A percentile compares a stretch with the other conserved stretches of the same genome.
Conservation (phyloP, 2,888 invertebrate genomes). For the Pyrocoelia pectoralis region DNA sequence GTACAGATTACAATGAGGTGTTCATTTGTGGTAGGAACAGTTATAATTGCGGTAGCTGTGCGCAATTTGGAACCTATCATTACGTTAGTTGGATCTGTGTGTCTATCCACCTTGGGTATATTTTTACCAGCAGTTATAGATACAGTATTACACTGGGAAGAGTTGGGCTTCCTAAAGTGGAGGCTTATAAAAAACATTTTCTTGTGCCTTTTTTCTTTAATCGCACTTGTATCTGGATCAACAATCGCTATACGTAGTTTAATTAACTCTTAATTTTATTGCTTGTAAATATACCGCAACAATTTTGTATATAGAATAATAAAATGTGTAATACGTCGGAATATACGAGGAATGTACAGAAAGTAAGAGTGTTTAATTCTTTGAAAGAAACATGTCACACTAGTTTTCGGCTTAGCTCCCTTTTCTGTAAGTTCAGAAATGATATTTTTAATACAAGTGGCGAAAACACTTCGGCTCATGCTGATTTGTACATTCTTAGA, state of each 20-base stretch:
- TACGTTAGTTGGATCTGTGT: conserved; percentile 83
- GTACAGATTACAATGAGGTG: conserved; percentile 65
- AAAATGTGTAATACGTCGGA: no score
- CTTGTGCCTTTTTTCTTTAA: conserved; percentile 68
- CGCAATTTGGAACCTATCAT: conserved; percentile 88
- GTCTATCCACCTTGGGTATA: conserved; percentile 73
- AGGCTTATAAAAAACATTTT: conserved; percentile 72
- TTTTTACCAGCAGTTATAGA: conserved; percentile 78
- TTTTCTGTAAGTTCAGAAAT: no score
- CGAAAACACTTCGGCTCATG: no score
- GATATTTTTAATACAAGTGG: no score
- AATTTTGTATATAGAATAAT: no score
- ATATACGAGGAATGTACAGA: no score
- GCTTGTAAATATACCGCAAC: no score
- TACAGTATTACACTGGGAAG: conserved; percentile 74
- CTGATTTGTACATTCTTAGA: no score
- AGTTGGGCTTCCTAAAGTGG: conserved; percentile 71
- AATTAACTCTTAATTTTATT: background rate
- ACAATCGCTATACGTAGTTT: conserved; percentile 14
- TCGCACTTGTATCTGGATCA: conserved; percentile 73
- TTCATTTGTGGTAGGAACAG: conserved; percentile 64
- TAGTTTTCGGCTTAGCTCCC: no score
- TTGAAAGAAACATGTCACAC: no score
- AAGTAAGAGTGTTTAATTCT: no score
- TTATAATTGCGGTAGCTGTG: conserved; percentile 78